These are phyloP conservation scores for Scaeva pyrastri DNA, from an alignment of 2,888 invertebrate genomes.

Conservation along the genomic window DNA sequence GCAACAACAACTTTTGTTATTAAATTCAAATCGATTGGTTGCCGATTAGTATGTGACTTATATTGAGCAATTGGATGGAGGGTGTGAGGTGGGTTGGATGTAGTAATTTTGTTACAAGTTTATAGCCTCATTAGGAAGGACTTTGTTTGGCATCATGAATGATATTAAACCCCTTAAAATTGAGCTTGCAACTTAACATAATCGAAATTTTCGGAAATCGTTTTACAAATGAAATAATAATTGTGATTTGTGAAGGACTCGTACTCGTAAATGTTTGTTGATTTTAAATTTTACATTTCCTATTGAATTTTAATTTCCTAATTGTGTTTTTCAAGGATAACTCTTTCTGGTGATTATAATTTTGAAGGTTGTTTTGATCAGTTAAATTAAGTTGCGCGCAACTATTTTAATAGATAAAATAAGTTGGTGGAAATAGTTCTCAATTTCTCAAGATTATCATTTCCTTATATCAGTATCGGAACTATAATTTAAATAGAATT, in stretches of 20 bases:
- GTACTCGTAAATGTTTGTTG: conserved; percentile 3
- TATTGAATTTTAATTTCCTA: conserved; percentile 29
- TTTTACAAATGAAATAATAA: conserved; percentile 1
- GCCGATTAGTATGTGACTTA: background rate
- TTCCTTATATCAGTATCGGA: too few relatives aligned
- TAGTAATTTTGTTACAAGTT: background rate
- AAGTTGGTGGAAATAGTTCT: too few relatives aligned
- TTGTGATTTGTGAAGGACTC: too few relatives aligned
- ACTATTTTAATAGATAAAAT: too few relatives aligned
- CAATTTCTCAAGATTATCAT: too few relatives aligned
- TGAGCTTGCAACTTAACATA: background rate
- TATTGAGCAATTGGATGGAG: background rate
- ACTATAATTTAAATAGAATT: too few relatives aligned
- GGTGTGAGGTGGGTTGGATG: background rate
- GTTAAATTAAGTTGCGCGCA: too few relatives aligned
- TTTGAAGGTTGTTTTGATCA: too few relatives aligned
- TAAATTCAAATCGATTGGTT: background rate
- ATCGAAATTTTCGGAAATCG: background rate
- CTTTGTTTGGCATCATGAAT: background rate
- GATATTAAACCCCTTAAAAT: background rate
- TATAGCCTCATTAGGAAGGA: background rate
- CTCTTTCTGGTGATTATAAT: too few relatives aligned
- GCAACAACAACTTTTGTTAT: background rate
- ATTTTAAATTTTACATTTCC: background rate
- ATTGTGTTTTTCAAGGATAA: conserved; percentile 11